Evolutionary conservation across 2,113 vertebrate species (phyloP).

Genomic region (Triplophysa tibetana): DNA sequence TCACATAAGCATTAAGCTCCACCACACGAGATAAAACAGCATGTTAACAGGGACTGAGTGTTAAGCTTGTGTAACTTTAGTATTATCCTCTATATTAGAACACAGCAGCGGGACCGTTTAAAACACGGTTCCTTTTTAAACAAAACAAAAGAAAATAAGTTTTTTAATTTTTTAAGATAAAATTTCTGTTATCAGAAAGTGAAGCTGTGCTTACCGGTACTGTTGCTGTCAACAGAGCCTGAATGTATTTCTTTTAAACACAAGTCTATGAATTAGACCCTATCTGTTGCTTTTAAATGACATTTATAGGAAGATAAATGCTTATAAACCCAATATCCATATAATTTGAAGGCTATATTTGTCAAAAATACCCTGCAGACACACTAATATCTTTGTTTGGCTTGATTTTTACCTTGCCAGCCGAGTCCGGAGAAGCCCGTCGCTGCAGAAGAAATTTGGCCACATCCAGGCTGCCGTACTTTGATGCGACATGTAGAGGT

Average conservation of each 20-base stretch:
- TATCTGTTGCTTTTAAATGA: background rate
- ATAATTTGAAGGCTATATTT: no score
- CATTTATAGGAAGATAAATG: no score
- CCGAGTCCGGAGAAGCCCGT: conserved; percentile 82
- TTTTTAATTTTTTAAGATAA: conserved; percentile 50
- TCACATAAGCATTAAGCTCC: conserved; percentile 43
- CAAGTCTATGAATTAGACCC: conserved; percentile 35
- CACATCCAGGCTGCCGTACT: conserved; percentile 94
- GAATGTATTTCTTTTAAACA: conserved; percentile 52
- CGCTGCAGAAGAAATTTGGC: conserved; percentile 92
- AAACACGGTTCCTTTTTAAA: conserved; percentile 51
- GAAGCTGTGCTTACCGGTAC: conserved; percentile 58
- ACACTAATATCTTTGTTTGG: no score
- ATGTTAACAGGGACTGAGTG: conserved; percentile 39
- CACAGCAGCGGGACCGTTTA: conserved; percentile 43
- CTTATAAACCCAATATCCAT: no score
- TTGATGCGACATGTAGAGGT: conserved; percentile 91
- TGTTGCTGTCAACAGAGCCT: conserved; percentile 59
- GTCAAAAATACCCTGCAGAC: no score
- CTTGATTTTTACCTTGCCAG: conserved; percentile 84
- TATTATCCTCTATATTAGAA: conserved; percentile 49
- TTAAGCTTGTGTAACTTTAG: conserved; percentile 9
- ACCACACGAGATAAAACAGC: conserved; percentile 31
- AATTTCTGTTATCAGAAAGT: conserved; percentile 37
- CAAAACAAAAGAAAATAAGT: conserved; percentile 49